Conservation (phyloP, 2,888 invertebrate genomes). For the Laspeyria flexula region DNA sequence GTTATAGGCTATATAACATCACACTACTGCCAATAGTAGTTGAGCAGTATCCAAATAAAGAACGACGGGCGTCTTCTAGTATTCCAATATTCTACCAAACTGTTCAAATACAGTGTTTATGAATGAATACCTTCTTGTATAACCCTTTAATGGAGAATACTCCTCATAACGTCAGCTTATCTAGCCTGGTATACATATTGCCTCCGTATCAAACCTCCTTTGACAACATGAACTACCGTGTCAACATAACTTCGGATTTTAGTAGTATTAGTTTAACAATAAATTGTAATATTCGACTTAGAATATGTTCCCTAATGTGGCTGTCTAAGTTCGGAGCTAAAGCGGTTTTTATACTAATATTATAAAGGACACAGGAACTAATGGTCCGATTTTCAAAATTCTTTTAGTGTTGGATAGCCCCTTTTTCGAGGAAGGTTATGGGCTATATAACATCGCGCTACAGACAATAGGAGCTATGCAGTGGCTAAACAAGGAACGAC, state of each 20-base stretch:
- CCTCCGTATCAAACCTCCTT: slow-evolving; percentile 36
- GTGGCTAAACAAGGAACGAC: too few species aligned
- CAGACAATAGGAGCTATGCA: too few species aligned
- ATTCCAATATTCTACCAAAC: not conserved
- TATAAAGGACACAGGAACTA: too few species aligned
- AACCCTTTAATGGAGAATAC: not conserved
- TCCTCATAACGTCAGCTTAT: not conserved
- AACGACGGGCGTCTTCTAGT: too few species aligned
- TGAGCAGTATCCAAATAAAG: too few species aligned
- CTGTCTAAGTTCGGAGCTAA: slow-evolving; percentile 2
- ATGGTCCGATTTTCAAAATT: too few species aligned
- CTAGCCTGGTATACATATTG: not conserved
- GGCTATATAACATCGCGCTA: too few species aligned
- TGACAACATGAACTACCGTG: slow-evolving; percentile 64
- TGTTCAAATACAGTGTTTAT: not conserved
- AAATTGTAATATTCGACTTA: slow-evolving; percentile 65
- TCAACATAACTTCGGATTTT: slow-evolving; percentile 68
- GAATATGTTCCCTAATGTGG: slow-evolving; percentile 17
- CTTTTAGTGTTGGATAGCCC: too few species aligned
- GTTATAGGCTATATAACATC: too few species aligned
- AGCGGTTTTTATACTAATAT: slow-evolving; percentile 7
- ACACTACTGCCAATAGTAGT: too few species aligned
- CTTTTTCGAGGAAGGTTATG: too few species aligned
- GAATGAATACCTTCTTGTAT: not conserved
- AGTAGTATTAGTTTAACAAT: slow-evolving; percentile 55